Evolutionary conservation across 2,113 vertebrate genomes (phyloP), one percentile per base, ranked within the genome.

Genomic region (Aptenodytes patagonicus): DNA sequence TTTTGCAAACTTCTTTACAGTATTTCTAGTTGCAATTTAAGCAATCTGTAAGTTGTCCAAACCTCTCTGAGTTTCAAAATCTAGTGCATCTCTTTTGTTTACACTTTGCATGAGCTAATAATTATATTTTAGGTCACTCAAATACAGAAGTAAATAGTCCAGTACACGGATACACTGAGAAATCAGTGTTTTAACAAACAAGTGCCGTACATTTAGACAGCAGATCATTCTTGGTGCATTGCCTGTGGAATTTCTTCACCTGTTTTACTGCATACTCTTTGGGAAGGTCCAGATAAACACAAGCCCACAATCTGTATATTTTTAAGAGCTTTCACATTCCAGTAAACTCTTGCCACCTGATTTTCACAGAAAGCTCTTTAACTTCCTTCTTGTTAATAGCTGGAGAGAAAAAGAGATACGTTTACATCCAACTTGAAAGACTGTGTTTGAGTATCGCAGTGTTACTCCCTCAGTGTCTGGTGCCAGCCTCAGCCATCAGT

Each of bases 401-500:
- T 51, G n/a, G 24, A 34, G 52, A 46, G 25, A 21, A 38, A 25
- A 38, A 34, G 14, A 32, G 49, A 13, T 16, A 3, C 3, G 7
- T 62, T 85, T 47, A 5, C 26, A 15, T 40, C 38, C n/a, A 21
- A 8, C 40, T 51, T 31, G 49, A 34, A 77, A 17, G 55, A 4
- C 20, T 2, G 29, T 5, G 32, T 34, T 29, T 29, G 55, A 26
- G 54, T 9, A 8, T 10, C 0, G 7, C 17, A 7, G 24, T 17
- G 19, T 25, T 22, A 3, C 7, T 15, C 31, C 17, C 38, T 40
- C 9, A 0, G 29, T 15, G 49, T 11, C 40, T 2, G 44, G n/a
- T 73, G 42, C 60, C 65, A 22, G 13, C n/a, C 24, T 15, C 3
- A 2, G 42, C 47, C 73, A 8, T 24, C 11, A 0, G 52, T 11